These are phyloP conservation scores for Odontothrips loti DNA, from an alignment of 2,888 invertebrate genomes.

Conservation along the genomic window DNA sequence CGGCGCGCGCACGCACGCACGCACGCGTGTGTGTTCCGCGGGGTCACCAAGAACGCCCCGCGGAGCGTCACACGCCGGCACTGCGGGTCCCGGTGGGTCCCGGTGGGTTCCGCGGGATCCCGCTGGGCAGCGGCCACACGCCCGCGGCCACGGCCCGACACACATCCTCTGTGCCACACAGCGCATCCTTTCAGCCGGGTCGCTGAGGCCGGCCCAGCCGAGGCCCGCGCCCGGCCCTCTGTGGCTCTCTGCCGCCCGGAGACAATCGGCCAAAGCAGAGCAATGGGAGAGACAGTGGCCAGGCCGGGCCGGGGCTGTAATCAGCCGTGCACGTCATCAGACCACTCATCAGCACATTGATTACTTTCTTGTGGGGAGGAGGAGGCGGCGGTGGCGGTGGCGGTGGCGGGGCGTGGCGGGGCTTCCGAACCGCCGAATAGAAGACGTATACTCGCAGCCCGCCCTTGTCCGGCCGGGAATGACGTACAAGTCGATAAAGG, in stretches of 20 bases:
- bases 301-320: not conserved
- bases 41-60: not conserved
- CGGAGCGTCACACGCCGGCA: not conserved
- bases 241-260: not conserved
- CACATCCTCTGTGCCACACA: not conserved
- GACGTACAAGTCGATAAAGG: no score
- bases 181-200: not conserved
- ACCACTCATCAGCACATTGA: not conserved
- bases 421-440: no score
- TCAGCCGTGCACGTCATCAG: not conserved
- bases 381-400: not conserved
- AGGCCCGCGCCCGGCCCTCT: no score
- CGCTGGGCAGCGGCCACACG: no score
- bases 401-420: no score
- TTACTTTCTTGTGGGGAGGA: not conserved
- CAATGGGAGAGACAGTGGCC: not conserved
- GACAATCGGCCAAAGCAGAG: no score
- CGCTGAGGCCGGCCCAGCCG: no score
- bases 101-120: not conserved
- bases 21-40: no score
- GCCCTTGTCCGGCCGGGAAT: no score
- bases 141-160: not conserved
- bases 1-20: no score
- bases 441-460: no score
- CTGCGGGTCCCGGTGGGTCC: no score